Conservation (phyloP, 2,113 vertebrate genomes). For the Ivindomyrus marchei region DNA sequence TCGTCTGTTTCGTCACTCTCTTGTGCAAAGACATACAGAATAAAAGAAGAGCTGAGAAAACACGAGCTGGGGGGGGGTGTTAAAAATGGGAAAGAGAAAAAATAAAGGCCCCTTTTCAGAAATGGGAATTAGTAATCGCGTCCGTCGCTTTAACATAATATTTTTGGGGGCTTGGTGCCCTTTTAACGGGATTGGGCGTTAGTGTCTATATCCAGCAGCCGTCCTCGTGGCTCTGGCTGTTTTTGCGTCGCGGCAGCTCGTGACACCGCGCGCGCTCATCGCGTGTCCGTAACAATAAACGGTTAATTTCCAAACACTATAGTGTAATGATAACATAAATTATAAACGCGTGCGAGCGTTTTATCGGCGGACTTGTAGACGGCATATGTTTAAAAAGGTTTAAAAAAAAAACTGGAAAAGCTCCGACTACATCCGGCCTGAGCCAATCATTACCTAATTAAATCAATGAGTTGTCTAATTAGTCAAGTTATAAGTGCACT, state of each 20-base stretch:
- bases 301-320: background rate
- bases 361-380: background rate
- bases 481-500: slow-evolving; percentile 9
- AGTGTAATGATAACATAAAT: background rate
- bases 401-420: slow-evolving; percentile 6
- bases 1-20: slow-evolving; percentile 56
- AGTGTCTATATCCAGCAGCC: background rate
- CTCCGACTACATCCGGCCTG: background rate
- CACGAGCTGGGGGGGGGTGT: slow-evolving; percentile 8
- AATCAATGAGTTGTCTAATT: slow-evolving; percentile 17
- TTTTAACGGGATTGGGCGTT: background rate
- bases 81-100: slow-evolving; percentile 39
- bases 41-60: slow-evolving; percentile 50
- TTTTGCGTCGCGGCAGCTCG: too few species aligned
- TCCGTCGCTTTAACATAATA: slow-evolving; percentile 4
- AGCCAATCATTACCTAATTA: slow-evolving; percentile 11
- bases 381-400: slow-evolving; percentile 13
- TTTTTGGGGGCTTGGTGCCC: slow-evolving; percentile 12
- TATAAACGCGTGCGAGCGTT: background rate
- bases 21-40: slow-evolving; percentile 60
- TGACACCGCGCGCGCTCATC: background rate
- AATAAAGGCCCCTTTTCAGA: slow-evolving; percentile 52
- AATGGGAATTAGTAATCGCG: slow-evolving; percentile 10
- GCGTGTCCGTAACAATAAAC: background rate
- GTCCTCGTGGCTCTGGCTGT: background rate